phyloP scores from a whole-genome alignment of 2,113 vertebrate genomes.

The Holacanthus passer region DNA sequence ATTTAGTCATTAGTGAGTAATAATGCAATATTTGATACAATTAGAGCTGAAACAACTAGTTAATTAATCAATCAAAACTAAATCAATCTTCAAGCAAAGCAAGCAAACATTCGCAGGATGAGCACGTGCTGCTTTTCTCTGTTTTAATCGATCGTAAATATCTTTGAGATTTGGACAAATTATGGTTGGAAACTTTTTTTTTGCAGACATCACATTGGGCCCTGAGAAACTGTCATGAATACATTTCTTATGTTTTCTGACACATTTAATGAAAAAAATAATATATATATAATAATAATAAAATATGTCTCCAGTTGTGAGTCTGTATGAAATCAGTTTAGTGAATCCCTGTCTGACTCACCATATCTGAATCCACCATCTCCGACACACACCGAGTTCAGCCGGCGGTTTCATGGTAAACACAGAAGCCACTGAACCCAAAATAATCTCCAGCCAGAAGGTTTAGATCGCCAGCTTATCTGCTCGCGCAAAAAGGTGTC shows the following conservation, averaged over 20 bases:
- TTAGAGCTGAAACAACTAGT: background rate
- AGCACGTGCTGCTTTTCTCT: background rate
- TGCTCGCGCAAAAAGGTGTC: background rate
- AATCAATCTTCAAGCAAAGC: background rate
- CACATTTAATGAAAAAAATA: background rate
- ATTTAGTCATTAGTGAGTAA: background rate
- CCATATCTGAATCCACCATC: constrained; percentile 12
- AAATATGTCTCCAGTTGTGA: background rate
- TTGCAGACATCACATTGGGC: too few relatives aligned
- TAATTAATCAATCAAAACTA: background rate
- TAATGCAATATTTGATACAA: background rate
- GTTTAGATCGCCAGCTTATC: background rate
- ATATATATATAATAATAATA: too few relatives aligned
- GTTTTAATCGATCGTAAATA: background rate
- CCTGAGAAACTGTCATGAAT: background rate
- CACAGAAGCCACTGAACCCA: background rate
- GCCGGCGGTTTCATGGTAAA: background rate
- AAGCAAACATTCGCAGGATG: too few relatives aligned
- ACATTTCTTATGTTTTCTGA: too few relatives aligned
- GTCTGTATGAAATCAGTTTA: background rate
- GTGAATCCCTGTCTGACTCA: constrained; percentile 31
- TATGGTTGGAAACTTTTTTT: too few relatives aligned
- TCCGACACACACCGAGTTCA: background rate
- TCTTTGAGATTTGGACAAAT: background rate
- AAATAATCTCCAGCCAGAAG: constrained; percentile 21